phyloP scores from a whole-genome alignment of 2,113 vertebrate genomes.

The Casuarius casuarius region DNA sequence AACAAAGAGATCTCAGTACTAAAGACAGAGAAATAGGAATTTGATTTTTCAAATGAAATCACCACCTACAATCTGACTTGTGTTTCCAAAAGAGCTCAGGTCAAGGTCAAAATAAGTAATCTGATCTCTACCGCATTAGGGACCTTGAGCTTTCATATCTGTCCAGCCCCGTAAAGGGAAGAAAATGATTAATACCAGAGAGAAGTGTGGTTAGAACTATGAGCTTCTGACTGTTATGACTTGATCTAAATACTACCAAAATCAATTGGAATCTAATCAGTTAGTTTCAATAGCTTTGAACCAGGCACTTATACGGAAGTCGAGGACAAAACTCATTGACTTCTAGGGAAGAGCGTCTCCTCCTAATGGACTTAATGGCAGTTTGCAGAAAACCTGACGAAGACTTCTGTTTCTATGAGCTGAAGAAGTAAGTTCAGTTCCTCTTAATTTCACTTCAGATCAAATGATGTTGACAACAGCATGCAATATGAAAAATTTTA shows the following conservation, averaged over 20 bases:
- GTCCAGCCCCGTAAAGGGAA: background rate
- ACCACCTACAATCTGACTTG: too few relatives aligned
- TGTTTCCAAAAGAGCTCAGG: background rate
- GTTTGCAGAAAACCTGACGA: background rate
- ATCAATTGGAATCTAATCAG: background rate
- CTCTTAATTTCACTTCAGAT: background rate
- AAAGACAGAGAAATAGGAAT: background rate
- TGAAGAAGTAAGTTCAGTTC: background rate
- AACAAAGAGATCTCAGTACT: background rate
- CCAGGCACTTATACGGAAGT: background rate
- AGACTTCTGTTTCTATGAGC: background rate
- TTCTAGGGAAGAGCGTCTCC: too few relatives aligned
- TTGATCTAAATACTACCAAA: background rate
- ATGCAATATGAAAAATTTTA: background rate
- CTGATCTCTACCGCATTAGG: background rate
- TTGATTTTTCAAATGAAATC: background rate
- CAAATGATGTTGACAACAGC: background rate
- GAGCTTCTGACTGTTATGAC: background rate
- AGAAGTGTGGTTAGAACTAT: background rate
- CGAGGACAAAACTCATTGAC: background rate
- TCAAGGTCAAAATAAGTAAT: background rate
- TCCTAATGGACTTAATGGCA: background rate
- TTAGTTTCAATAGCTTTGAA: background rate
- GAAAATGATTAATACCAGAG: background rate
- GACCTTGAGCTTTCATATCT: background rate